Evolutionary conservation across 2,888 invertebrate genomes (phyloP), one percentile per base, ranked within the genome.

Genomic region (Conus canariensis): DNA sequence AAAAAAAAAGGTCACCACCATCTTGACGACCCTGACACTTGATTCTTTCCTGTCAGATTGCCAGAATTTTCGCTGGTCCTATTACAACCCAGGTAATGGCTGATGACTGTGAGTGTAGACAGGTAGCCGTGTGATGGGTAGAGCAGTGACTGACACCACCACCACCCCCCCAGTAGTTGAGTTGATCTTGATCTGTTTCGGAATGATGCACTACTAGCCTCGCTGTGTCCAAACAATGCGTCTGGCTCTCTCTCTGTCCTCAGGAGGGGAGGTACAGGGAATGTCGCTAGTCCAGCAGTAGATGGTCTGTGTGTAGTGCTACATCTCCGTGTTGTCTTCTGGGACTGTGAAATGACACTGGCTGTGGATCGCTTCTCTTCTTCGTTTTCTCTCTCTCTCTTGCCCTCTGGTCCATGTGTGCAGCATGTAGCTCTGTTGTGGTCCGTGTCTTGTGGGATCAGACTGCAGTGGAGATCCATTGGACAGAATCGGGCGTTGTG

Each of bases 51-150:
- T 90, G 91, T 88, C 93, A 94, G 94, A 94, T 89, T 91, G 93
- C 10, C 90, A 92, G 85, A 93, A 94, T 86, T 93, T 94, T 89
- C 92, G 93, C 82, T 94, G 94, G 94, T 94, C 94, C 56, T 93
- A 93, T 91, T 91, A 92, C 67, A 92, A 92, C 64, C 92, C 93
- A 94, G 94, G 94, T 94, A 94, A 94, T 89, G 25, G 22, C 16
- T 70, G 64, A 74, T 74, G 74, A 74, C 25, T 74, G 74, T 80
- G 77, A 10, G 77, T 30, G 77, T 80, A 16, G 74, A 74, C 25
- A 74, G 74, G n/a, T 19, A 74, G 5, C 60, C 60, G 12, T 64
- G 74, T 22, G 74, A 9, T 9, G n/a, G 74, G n/a, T 74, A 74
- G 74, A 74, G n/a, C 7, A n/a, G 6, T 74, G 45, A 45, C 45